These are phyloP conservation scores for Bubalus kerabau DNA, from an alignment of 2,113 vertebrate genomes.

Conservation along the genomic window DNA sequence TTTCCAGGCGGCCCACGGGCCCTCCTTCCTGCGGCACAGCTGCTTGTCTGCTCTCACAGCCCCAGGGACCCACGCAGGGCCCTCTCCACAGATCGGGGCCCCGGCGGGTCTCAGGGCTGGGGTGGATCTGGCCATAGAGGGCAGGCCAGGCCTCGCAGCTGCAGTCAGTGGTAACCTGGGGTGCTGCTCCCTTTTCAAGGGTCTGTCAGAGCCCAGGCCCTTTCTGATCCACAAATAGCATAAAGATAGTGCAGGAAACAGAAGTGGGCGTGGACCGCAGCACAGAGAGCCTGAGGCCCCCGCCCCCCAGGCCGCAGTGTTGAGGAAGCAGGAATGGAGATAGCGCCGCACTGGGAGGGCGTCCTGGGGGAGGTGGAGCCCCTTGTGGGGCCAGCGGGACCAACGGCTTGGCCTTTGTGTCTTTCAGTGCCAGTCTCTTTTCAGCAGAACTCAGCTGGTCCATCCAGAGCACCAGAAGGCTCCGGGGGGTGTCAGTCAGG, in stretches of 20 bases:
- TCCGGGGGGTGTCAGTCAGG: constrained; percentile 42
- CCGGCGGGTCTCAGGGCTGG: rapidly evolving
- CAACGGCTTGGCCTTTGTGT: constrained; percentile 25
- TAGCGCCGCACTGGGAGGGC: rapidly evolving
- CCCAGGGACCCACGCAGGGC: background rate
- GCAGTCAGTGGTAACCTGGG: background rate
- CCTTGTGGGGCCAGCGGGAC: background rate
- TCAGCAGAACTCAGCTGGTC: constrained; percentile 59
- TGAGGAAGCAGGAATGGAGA: rapidly evolving
- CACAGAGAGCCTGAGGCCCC: rapidly evolving
- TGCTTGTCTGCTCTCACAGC: background rate
- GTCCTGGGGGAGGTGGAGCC: rapidly evolving
- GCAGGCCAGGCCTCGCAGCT: background rate
- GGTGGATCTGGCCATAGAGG: background rate
- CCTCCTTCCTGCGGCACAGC: rapidly evolving
- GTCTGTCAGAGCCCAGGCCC: background rate
- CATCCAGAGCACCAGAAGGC: constrained; percentile 63
- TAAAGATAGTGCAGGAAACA: background rate
- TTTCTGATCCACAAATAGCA: background rate
- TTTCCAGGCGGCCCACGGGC: background rate
- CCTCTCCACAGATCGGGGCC: background rate
- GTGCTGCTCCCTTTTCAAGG: background rate
- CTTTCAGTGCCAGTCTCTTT: constrained; percentile 78
- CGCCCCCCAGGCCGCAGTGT: rapidly evolving
- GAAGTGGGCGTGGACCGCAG: background rate